Evolutionary conservation across 1,140 invertebrate genomes (phyloP), one percentile per base, ranked within the genome.

Genomic region (Drosophila miranda): DNA sequence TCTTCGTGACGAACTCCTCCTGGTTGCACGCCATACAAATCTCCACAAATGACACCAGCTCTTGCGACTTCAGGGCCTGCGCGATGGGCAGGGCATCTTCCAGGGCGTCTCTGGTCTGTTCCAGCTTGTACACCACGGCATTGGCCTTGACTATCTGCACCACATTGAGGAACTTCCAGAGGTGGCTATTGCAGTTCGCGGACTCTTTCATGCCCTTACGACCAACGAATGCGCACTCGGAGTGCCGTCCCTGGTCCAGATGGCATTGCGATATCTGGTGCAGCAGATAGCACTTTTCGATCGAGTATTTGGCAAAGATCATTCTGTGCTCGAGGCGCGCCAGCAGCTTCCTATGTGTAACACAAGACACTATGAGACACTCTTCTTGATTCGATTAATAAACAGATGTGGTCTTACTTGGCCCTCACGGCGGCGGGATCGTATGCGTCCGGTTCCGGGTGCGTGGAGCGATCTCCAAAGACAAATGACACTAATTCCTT

Each of bases 391-490:
- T 3, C 16, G 16, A 16, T 16, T 16, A 19, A 19, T 14, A 3
- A 11, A 8, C 2, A n/a, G 1, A 30, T 30, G 30, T 9, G 30
- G 0, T 13, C n/a, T 44, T 67, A 83, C 71, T 69, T 68, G 38
- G 45, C 61, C 1, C 49, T 68, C 23, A 38, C 13, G 4, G 60
- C 69, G 30, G 19, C 41, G 0, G 61, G 48, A 58, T 87, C 83
- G 6, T 19, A 21, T 5, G 66, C 42, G 46, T 87, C 78, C 0
- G 66, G 61, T 14, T 73, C 69, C 13, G 66, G 70, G 21, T 86
- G 76, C 0, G 89, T 90, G 9, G 81, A 80, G 6, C 89, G 86
- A 71, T 90, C 76, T 0, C 89, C 89, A 21, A 90, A 90, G 0
- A 89, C 70, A 66, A 90, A 49, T 0, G 59, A 38, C 8, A 66